Evolutionary conservation across 1,140 invertebrate genomes (phyloP).

Genomic region (Ceratoteleas bidentatus): DNA sequence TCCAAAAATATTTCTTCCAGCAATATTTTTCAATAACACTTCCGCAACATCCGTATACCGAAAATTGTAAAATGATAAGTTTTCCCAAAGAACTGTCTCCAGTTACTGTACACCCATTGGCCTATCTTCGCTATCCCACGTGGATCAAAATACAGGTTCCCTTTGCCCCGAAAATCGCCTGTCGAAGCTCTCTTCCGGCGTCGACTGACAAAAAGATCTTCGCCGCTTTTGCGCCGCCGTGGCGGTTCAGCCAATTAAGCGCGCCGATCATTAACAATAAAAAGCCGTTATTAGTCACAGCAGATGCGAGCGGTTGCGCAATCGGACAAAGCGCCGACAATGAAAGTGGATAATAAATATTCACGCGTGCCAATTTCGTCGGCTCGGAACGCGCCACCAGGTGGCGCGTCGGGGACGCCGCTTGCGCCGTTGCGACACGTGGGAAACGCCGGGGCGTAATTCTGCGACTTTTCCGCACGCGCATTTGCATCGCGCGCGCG

Average conservation of each 20-base stretch:
- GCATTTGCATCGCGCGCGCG: constrained; percentile 3
- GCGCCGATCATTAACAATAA: neutral
- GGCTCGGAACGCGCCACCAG: neutral
- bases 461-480: neutral
- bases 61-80: too few species aligned
- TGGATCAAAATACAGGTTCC: too few species aligned
- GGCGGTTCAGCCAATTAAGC: neutral
- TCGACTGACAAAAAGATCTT: too few species aligned
- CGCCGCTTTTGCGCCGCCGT: too few species aligned
- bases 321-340: constrained; percentile 24
- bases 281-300: constrained; percentile 7
- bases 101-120: too few species aligned
- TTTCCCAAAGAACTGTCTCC: too few species aligned
- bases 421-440: constrained; percentile 18
- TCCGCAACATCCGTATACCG: too few species aligned
- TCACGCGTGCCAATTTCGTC: constrained; percentile 36
- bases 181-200: too few species aligned
- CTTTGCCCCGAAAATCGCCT: too few species aligned
- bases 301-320: constrained; percentile 24
- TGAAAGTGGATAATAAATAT: constrained; percentile 39
- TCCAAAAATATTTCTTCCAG: too few species aligned
- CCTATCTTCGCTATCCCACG: too few species aligned
- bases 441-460: constrained; percentile 8
- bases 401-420: neutral
- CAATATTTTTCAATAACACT: too few species aligned